phyloP scores from a whole-genome alignment of 1,140 invertebrate genomes.

The Glomeris maerens region DNA sequence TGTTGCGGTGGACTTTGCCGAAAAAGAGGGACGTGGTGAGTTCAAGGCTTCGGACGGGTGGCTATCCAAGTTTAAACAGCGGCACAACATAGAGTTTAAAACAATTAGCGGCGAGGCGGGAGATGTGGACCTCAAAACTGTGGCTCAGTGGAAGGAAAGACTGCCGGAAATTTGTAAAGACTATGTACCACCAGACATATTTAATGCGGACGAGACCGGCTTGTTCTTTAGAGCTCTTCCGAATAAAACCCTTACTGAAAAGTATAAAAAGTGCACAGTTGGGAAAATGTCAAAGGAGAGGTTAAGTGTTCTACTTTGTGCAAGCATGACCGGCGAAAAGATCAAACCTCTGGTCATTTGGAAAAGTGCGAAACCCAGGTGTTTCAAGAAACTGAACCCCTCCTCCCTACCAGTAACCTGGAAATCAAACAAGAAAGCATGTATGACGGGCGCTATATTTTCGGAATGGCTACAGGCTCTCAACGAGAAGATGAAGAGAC shows the following conservation, averaged over 20 bases:
- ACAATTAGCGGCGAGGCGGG: constrained; percentile 16
- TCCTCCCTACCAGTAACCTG: constrained; percentile 15
- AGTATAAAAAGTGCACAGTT: constrained; percentile 16
- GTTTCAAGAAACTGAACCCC: constrained; percentile 17
- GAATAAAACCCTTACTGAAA: constrained; percentile 17
- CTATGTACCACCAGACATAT: constrained; percentile 24
- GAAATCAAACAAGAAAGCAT: constrained; percentile 17
- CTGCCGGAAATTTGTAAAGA: constrained; percentile 15
- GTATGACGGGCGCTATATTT: constrained; percentile 20
- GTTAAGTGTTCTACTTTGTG: constrained; percentile 14
- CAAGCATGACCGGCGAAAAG: constrained; percentile 17
- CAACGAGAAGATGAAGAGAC: constrained; percentile 13
- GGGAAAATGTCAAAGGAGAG: constrained; percentile 19
- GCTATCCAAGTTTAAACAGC: constrained; percentile 19
- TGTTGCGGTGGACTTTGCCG: constrained; percentile 21
- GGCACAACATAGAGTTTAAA: constrained; percentile 17
- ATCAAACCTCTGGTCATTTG: constrained; percentile 17
- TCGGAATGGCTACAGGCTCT: constrained; percentile 16
- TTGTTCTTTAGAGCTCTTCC: constrained; percentile 18
- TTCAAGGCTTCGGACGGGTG: constrained; percentile 22
- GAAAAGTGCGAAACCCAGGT: constrained; percentile 17
- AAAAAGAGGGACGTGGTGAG: constrained; percentile 18
- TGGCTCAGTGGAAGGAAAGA: constrained; percentile 1
- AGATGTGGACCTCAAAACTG: constrained; percentile 9
- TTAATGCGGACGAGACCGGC: constrained; percentile 18